Evolutionary conservation across 2,797 vertebrate species (phyloP).

Genomic region (Notoglanidium macrostoma): DNA sequence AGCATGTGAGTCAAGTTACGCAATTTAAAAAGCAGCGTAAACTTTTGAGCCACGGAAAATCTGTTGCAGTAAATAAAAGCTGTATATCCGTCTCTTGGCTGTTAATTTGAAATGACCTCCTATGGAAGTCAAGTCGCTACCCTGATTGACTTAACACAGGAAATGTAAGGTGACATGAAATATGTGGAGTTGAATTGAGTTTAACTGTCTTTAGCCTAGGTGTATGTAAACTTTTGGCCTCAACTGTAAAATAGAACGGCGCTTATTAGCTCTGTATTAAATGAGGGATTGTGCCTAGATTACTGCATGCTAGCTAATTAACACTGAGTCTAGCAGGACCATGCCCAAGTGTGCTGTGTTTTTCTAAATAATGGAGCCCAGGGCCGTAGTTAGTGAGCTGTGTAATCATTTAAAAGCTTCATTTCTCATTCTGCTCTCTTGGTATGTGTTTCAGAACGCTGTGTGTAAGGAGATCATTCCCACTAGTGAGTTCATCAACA

Average conservation of each 20-base stretch:
- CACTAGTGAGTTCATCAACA: conserved; percentile 96
- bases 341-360: no score
- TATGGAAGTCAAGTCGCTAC: background rate
- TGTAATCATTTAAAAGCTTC: background rate
- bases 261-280: background rate
- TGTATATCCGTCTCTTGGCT: no score
- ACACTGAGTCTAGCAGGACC: background rate
- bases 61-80: no score
- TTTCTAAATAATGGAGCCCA: background rate
- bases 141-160: background rate
- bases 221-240: background rate
- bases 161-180: background rate
- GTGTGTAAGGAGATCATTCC: conserved; percentile 96
- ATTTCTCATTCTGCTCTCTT: background rate
- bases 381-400: background rate
- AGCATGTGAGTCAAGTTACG: no score
- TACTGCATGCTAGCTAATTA: background rate
- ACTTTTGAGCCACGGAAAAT: no score
- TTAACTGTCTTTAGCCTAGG: background rate
- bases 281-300: background rate
- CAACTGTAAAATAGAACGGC: background rate
- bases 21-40: no score
- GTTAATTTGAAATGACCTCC: no score
- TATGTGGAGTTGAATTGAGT: background rate
- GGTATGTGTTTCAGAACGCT: conserved; percentile 82